Base-by-base conservation (phyloP, 2,113 vertebrate species). In the Brachypteracias leptosomus region DNA sequence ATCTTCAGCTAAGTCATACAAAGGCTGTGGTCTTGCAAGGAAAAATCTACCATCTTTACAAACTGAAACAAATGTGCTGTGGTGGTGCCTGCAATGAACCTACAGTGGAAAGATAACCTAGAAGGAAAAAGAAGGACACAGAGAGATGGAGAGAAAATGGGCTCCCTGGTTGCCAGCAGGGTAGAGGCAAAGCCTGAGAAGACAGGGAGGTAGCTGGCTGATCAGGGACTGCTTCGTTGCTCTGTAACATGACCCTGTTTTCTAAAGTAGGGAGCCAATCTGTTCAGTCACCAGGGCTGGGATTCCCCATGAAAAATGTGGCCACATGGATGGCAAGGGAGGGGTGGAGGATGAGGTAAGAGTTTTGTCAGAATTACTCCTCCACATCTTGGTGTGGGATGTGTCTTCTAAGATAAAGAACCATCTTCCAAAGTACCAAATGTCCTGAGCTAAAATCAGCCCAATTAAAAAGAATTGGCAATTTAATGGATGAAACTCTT, bases 271-370 rank as follows among this genome's bases (percentile, higher is more conserved):
- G 83, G 61, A 93, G 58, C 49, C 80, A 51, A 85, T 35, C 67
- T 61, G 52, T 22, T 62, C 80, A 89, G 90, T 93, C 93, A 95
- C 83, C 57, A 47, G 83, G 83, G 89, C 87, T 87, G 84, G 93
- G 90, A 84, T 90, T 96, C 73, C 92, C 92, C 62, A 18, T 73
- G 83, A 66, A 93, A 94, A 95, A 72, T 20, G 2, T 90, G 49
- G 89, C 83, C 87, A 85, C 65, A 68, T 77, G 94, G 87, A 16
- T 94, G 83, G 28, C 71, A 93, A 93, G 92, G 85, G 93, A 94
- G 90, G 90, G 66, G 95, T 90, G 49, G 73, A 94, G n/a, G 38
- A 92, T 96, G 95, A 96, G 70, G 96, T 79, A 94, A 94, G 88
- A 95, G 61, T 66, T 89, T 57, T 95, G 80, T 85, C 83, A 88